Evolutionary conservation across 2,888 invertebrate species (phyloP), one percentile per base, ranked within the genome.

Genomic region (Drosophila ezoana): DNA sequence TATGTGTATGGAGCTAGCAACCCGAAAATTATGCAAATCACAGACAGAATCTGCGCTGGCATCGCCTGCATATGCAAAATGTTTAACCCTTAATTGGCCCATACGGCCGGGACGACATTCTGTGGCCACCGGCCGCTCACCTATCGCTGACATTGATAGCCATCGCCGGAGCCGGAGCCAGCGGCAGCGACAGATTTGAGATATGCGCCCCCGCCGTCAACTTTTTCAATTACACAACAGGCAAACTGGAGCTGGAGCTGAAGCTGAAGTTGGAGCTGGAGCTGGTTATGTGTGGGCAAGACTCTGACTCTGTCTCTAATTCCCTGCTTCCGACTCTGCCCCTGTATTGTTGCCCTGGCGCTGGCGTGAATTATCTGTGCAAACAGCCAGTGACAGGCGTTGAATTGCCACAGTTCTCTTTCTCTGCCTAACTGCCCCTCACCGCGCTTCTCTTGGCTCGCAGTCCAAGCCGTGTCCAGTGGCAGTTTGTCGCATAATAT

Each of bases 1-100:
- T 58, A 60, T 52, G 60, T 64, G 62, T 48, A 52, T 45, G 69
- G 51, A 28, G 28, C 2, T 28, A 28, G 28, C 76, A 69, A 75
- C 56, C 77, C 76, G 71, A 81, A 76, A 85, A 87, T 88, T 90
- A 88, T 88, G 88, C 88, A 88, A 90, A 90, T 89, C 84, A 52
- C 41, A 60, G 61, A 52, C 67, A 45, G 69, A 64, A 65, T 71
- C 71, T 52, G 65, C 14, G 62, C 41, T 43, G 20, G 35, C 37
- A 64, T 74, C 53, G 77, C 37, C 68, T 72, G 78, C 76, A 76
- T 71, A 79, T 83, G 76, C 72, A 75, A 79, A 84, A 78, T 82
- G 87, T 79, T 88, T 90, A 90, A 90, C 91, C 90, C 90, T 90
- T 90, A 90, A 90, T 90, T 90, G 90, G 87, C 89, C 76, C 87